Conservation (phyloP, 2,797 vertebrate genomes). For the Xiphorhynchus erythropygius region DNA sequence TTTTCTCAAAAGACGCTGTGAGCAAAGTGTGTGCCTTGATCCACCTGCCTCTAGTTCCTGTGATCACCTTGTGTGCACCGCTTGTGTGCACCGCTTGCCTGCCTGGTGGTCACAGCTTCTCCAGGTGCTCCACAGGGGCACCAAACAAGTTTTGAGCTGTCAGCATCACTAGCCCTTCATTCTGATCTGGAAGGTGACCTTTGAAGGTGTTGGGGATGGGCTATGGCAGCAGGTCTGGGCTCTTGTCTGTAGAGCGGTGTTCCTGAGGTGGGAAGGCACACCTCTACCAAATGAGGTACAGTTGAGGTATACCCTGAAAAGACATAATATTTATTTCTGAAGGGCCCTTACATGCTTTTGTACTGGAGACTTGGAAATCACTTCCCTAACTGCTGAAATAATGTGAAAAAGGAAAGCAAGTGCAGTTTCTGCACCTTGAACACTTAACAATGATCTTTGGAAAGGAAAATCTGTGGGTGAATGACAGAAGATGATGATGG, state of each 20-base stretch:
- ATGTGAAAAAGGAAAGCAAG: background rate
- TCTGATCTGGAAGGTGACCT: background rate
- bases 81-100: background rate
- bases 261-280: background rate
- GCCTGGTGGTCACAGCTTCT: background rate
- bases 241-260: background rate
- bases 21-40: rapidly evolving
- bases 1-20: background rate
- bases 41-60: background rate
- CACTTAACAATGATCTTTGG: background rate
- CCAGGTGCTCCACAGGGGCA: background rate
- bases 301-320: background rate
- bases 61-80: background rate
- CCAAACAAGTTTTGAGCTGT: background rate
- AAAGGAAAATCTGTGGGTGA: background rate
- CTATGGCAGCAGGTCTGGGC: background rate
- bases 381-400: background rate
- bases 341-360: background rate
- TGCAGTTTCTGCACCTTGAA: background rate
- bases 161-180: background rate
- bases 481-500: background rate
- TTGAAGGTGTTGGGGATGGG: background rate
- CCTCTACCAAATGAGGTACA: background rate
- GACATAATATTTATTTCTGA: background rate
- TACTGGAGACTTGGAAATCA: background rate